Percentiles rank a stretch among this genome's conserved stretches.
phyloP scores from a whole-genome alignment of 2,797 vertebrate genomes.

The Tragelaphus oryx region DNA sequence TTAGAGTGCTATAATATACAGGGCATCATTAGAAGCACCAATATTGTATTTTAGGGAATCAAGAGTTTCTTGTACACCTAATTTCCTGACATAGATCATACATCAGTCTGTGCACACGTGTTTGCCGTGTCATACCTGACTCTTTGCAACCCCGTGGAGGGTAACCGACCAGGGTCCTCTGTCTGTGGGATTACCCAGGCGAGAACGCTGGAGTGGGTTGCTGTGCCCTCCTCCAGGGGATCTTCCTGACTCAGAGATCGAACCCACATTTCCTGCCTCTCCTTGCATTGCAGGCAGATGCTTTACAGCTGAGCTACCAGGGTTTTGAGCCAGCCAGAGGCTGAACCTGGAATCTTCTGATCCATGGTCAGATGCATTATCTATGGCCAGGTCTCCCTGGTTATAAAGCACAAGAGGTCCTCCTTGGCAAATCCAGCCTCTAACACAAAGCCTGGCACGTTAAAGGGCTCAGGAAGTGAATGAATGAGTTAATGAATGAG shows the following conservation, averaged over 20 bases:
- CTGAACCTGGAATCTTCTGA: neutral
- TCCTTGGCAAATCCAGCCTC: neutral
- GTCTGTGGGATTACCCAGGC: neutral
- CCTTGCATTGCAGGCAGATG: neutral
- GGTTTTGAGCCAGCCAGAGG: neutral
- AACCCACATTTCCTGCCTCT: neutral
- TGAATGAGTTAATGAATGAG: neutral
- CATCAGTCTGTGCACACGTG: neutral
- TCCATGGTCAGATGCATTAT: neutral
- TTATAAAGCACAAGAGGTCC: neutral
- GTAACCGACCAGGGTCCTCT: neutral
- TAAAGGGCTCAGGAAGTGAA: neutral
- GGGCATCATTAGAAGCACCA: neutral
- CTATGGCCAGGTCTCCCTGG: neutral
- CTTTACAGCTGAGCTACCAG: neutral
- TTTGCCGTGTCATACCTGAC: fast-evolving
- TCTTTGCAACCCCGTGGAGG: neutral
- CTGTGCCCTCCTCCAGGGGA: neutral
- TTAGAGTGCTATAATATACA: neutral
- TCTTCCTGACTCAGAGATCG: neutral
- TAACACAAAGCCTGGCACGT: neutral
- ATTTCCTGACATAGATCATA: neutral
- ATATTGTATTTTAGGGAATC: neutral
- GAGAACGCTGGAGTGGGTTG: neutral
- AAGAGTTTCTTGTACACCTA: neutral